A percentile compares a stretch with the other conserved stretches of the same genome.
These are phyloP conservation scores for Lithosia quadra DNA, from an alignment of 2,888 invertebrate species.

Conservation along the genomic window DNA sequence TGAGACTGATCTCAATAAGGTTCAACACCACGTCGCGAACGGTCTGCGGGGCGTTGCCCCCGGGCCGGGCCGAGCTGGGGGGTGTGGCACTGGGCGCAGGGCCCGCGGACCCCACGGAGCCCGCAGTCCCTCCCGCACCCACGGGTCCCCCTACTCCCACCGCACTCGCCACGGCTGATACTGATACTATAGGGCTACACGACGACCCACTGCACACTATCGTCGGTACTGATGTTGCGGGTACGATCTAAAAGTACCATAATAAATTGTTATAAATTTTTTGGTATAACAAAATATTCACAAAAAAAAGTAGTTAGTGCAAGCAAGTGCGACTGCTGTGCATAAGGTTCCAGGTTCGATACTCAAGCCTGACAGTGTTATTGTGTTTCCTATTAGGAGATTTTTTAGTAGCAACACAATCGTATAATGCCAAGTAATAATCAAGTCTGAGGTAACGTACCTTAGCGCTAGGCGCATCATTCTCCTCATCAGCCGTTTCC, in stretches of 20 bases:
- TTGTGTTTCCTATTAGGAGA: background rate
- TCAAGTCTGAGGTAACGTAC: constrained; percentile 44
- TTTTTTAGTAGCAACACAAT: background rate
- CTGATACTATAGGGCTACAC: constrained; percentile 53
- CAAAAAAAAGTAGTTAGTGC: no score
- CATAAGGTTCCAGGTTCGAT: no score
- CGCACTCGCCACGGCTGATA: constrained; percentile 32
- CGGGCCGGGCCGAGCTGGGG: constrained; percentile 57
- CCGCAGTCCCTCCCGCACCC: constrained; percentile 53
- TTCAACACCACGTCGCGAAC: constrained; percentile 94
- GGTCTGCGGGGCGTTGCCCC: constrained; percentile 87
- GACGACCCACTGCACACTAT: constrained; percentile 63
- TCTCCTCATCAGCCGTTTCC: constrained; percentile 96
- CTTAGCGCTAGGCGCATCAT: constrained; percentile 87
- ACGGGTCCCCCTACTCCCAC: background rate
- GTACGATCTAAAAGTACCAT: constrained; percentile 44
- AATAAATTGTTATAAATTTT: no score
- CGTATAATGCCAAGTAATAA: no score
- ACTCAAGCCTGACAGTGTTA: no score
- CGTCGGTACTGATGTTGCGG: constrained; percentile 67
- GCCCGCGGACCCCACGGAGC: constrained; percentile 54
- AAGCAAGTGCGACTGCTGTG: no score
- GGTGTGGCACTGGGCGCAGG: constrained; percentile 58
- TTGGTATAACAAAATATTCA: no score
- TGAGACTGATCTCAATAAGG: constrained; percentile 93